These are phyloP conservation scores for Pammene aurita DNA, from an alignment of 2,888 invertebrate species.

Conservation along the genomic window DNA sequence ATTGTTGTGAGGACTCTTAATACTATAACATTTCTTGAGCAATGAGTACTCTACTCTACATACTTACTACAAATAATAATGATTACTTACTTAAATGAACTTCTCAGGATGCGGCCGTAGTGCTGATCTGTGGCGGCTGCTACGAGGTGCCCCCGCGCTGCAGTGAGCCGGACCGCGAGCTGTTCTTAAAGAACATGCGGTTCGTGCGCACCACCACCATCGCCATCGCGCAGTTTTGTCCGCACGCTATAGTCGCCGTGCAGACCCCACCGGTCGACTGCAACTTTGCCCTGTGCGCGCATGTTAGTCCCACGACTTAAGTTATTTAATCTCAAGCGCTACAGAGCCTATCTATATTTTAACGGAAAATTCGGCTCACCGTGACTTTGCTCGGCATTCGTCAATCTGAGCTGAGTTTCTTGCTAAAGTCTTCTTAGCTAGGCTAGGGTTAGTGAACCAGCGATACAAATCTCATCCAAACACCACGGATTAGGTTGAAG, in stretches of 20 bases:
- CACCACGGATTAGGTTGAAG: no score
- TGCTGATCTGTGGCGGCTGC: constrained; percentile 71
- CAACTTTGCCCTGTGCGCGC: constrained; percentile 67
- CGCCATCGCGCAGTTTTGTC: constrained; percentile 68
- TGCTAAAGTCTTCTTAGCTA: no score
- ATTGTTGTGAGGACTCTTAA: no score
- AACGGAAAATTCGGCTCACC: no score
- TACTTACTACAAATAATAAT: no score
- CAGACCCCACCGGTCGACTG: constrained; percentile 76
- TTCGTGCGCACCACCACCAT: constrained; percentile 64
- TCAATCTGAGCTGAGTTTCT: no score
- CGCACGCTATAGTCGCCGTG: constrained; percentile 68
- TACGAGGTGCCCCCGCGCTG: constrained; percentile 66
- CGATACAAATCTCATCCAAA: no score
- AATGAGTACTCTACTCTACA: no score
- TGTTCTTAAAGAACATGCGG: constrained; percentile 71
- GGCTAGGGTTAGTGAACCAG: no score
- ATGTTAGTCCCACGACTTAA: constrained; percentile 57
- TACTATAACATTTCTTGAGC: no score
- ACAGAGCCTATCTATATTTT: no score
- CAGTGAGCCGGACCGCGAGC: constrained; percentile 62
- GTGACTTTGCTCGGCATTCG: no score
- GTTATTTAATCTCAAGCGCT: neutral
- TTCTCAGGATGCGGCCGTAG: constrained; percentile 68
- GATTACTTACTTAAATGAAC: neutral